phyloP scores from a whole-genome alignment of 2,888 invertebrate species.

The Steinernema scapterisci region DNA sequence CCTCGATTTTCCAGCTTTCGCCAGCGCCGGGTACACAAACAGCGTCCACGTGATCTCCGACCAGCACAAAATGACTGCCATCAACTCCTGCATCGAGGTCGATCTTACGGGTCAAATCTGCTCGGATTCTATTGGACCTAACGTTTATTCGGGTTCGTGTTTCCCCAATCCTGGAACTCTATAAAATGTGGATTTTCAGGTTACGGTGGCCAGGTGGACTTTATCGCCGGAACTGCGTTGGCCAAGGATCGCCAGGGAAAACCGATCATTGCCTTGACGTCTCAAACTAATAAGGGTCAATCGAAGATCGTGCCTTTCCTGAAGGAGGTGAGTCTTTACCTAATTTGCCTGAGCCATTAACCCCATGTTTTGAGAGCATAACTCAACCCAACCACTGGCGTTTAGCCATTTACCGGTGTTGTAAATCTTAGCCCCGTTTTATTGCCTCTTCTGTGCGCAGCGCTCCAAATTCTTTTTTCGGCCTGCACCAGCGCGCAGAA shows the following conservation, averaged over 20 bases:
- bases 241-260: slow-evolving; percentile 82
- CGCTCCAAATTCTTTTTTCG: slow-evolving; percentile 17
- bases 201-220: slow-evolving; percentile 91
- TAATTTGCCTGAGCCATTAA: background rate
- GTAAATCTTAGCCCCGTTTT: background rate
- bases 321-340: slow-evolving; percentile 75
- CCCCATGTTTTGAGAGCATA: slow-evolving; percentile 20
- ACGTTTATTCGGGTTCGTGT: slow-evolving; percentile 74
- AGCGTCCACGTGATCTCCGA: slow-evolving; percentile 57
- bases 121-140: slow-evolving; percentile 87
- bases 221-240: slow-evolving; percentile 87
- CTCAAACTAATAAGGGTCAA: slow-evolving; percentile 79
- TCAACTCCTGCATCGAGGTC: slow-evolving; percentile 92
- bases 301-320: slow-evolving; percentile 82
- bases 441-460: background rate
- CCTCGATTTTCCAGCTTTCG: too few relatives aligned
- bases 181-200: slow-evolving; percentile 70
- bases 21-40: slow-evolving; percentile 45
- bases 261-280: slow-evolving; percentile 86
- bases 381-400: background rate
- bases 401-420: background rate
- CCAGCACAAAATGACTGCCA: slow-evolving; percentile 89
- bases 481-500: background rate
- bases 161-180: background rate
- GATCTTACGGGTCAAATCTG: slow-evolving; percentile 91